Base-by-base conservation (phyloP, 2,888 invertebrate genomes). In the Drosophila helvetica region DNA sequence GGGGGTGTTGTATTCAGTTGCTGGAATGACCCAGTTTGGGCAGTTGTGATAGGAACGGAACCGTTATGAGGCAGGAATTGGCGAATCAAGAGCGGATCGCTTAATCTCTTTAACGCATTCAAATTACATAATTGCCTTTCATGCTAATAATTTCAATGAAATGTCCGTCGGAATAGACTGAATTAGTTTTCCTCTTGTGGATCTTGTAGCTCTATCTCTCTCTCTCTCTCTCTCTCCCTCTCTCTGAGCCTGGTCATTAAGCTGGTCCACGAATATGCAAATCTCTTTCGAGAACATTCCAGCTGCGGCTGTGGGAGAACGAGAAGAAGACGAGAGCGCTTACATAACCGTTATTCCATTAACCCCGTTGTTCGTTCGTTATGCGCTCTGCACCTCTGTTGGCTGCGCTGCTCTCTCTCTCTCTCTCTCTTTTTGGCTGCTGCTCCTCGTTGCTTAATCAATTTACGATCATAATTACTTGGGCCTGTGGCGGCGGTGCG, bases 391-490 rank as follows among this genome's bases (percentile, higher is more conserved):
- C 25, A 27, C 43, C 42, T 25, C 42, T 38, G 19, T 18, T 30
- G 46, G 42, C 27, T 38, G 27, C 33, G 17, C 53, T 46, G 18
- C 51, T 45, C 3, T 17, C 22, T 25, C 43, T 50, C 8, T 30
- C 46, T 43, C 42, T 27, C 30, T 22, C 22, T 22, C 22, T 22
- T 22, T 15, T 42, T 58, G 18, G n/a, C 62, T 67, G 47, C 33
- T 50, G 30, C 53, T 30, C 10, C 54, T 65, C 42, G 66, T 54
- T 66, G 63, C 56, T 66, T 80, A 84, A 86, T 86, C 82, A 83
- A 82, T 82, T 80, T 82, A 74, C 70, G 86, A 82, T 86, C 86
- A 82, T 82, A 82, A 82, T 82, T 82, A 82, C 84, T 75, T 72
- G 73, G 73, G 15, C 38, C 58, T 73, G 63, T 73, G 66, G 74